Evolutionary conservation across 1,140 invertebrate genomes (phyloP).

Genomic region (Manduca sexta): DNA sequence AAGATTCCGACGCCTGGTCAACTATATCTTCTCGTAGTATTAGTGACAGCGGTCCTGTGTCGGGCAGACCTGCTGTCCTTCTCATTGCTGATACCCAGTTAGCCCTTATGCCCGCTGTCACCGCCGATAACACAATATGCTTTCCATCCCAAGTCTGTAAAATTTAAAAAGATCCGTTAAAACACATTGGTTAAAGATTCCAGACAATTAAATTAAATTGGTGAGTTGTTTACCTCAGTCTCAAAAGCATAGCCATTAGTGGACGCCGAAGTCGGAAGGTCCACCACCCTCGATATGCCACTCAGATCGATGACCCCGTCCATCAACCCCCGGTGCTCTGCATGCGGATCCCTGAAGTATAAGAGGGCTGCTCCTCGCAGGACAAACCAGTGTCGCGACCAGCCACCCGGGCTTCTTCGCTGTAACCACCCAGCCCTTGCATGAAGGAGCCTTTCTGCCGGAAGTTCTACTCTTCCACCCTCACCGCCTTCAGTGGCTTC

Average conservation of each 20-base stretch:
- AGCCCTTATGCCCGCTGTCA: conserved; percentile 91
- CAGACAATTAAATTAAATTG: not conserved
- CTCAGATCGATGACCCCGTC: conserved; percentile 93
- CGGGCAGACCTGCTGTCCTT: conserved; percentile 80
- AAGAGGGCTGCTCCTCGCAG: conserved; percentile 89
- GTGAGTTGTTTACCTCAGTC: conserved; percentile 72
- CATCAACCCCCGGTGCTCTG: conserved; percentile 90
- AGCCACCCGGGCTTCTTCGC: conserved; percentile 85
- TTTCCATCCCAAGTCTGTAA: conserved; percentile 87
- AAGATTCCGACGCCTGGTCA: conserved; percentile 62
- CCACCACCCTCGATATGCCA: conserved; percentile 86
- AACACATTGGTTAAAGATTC: not conserved
- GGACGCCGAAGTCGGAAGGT: conserved; percentile 77
- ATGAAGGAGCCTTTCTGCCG: conserved; percentile 86
- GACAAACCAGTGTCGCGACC: conserved; percentile 97
- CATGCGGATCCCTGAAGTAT: conserved; percentile 92
- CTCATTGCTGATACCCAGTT: conserved; percentile 94
- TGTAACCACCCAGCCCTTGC: conserved; percentile 95
- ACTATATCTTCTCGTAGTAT: conserved; percentile 63
- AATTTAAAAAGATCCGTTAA: conserved; percentile 18
- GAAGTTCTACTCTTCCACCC: conserved; percentile 80
- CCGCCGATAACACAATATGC: conserved; percentile 87
- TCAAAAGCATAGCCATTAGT: conserved; percentile 86
- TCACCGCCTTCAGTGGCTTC: conserved; percentile 73
- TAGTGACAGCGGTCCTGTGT: conserved; percentile 59